phyloP scores from a whole-genome alignment of 1,140 invertebrate genomes.

The Drosophila cardini region DNA sequence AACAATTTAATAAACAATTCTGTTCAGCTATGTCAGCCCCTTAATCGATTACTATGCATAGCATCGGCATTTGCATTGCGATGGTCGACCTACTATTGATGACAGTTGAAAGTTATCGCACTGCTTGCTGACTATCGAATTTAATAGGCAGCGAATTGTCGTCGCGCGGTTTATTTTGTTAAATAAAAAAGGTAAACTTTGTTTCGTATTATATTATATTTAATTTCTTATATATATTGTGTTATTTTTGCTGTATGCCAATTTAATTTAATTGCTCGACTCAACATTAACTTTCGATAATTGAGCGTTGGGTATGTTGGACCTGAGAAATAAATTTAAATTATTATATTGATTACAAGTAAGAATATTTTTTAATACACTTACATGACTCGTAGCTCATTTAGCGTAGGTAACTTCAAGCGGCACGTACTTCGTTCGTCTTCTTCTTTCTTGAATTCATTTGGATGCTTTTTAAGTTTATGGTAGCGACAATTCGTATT shows the following conservation, averaged over 20 bases:
- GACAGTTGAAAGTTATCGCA: too few species aligned
- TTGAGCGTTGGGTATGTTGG: constrained; percentile 51
- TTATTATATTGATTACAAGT: too few species aligned
- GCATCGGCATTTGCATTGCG: constrained; percentile 20
- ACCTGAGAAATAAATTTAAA: constrained; percentile 26
- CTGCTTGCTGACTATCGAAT: too few species aligned
- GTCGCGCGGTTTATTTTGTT: too few species aligned
- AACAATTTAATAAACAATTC: constrained; percentile 36
- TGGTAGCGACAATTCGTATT: constrained; percentile 85
- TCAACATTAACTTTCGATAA: too few species aligned
- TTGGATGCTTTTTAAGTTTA: constrained; percentile 85
- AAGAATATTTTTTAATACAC: not conserved
- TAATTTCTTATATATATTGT: not conserved
- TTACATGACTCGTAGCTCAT: constrained; percentile 65
- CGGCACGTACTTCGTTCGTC: constrained; percentile 23
- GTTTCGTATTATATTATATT: too few species aligned
- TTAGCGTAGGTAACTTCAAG: constrained; percentile 55
- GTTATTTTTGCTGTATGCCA: not conserved
- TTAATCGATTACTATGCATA: constrained; percentile 13
- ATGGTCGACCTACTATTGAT: not conserved
- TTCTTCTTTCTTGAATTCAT: constrained; percentile 74
- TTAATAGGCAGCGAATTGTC: too few species aligned
- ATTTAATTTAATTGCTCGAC: not conserved
- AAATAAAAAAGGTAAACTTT: too few species aligned
- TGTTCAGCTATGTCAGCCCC: constrained; percentile 9